phyloP scores from a whole-genome alignment of 2,888 invertebrate genomes.

The Caenorhabditis panamensis region DNA sequence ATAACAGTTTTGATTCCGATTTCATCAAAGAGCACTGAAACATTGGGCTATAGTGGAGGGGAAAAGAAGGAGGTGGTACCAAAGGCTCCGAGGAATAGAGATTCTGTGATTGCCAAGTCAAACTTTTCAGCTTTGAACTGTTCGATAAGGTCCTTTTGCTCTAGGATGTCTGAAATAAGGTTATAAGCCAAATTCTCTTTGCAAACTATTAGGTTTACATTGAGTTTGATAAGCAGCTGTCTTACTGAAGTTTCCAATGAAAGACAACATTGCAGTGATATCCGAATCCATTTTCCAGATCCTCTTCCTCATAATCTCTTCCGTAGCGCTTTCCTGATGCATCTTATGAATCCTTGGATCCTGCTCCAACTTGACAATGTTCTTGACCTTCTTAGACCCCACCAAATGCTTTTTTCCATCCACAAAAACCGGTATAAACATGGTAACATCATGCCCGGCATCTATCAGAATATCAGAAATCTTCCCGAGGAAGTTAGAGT shows the following conservation, averaged over 20 bases:
- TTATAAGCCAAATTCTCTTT: too few species aligned
- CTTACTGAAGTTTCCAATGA: conserved; percentile 32
- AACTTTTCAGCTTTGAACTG: conserved; percentile 38
- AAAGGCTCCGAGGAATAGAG: conserved; percentile 32
- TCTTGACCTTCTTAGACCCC: conserved; percentile 55
- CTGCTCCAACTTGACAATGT: conserved; percentile 31
- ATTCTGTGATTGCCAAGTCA: conserved; percentile 52
- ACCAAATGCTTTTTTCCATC: conserved; percentile 38
- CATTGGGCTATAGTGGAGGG: background rate
- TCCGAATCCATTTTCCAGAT: conserved; percentile 27
- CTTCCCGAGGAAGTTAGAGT: conserved; percentile 63
- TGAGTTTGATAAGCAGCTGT: conserved; percentile 21
- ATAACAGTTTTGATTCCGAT: conserved; percentile 38
- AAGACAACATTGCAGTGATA: conserved; percentile 23
- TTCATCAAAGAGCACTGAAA: conserved; percentile 44
- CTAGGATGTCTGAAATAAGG: conserved; percentile 30
- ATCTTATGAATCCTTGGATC: conserved; percentile 32
- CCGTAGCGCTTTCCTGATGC: conserved; percentile 27
- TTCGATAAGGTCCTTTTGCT: conserved; percentile 31
- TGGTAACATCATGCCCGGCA: conserved; percentile 64
- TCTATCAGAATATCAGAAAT: conserved; percentile 64
- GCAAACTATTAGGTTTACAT: conserved; percentile 6
- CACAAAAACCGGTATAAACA: conserved; percentile 50
- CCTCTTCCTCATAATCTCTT: conserved; percentile 28
- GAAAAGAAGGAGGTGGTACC: conserved; percentile 6